Base-by-base conservation (phyloP, 1,140 invertebrate species). In the Penaeus indicus region DNA sequence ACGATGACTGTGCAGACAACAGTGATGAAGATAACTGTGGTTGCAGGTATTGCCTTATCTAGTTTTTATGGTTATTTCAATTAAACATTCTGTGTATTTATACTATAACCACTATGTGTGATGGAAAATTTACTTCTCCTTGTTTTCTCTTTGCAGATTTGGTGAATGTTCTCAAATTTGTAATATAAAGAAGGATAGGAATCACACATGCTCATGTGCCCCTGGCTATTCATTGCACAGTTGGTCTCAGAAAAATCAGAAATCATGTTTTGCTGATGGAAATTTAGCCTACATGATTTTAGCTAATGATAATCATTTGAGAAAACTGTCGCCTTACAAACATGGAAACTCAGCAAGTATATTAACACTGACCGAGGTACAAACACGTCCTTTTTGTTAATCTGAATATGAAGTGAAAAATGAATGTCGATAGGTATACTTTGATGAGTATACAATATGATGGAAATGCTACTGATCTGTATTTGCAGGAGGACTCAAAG, bases 81-180 rank as follows among this genome's bases (percentile, higher is more conserved):
- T 27, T 85, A 78, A 89, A 75, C 77, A 90, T 86, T 90, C 64
- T 19, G 89, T 87, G 83, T 91, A 1, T 10, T 79, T 79, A n/a
- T n/a, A n/a, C 10, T 47, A 47, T 10, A 3, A 47, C 3, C 42
- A 47, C 42, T 5, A 47, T 5, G 4, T 47, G 10, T 10, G 42
- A 47, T 47, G 4, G 42, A 10, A 54, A 19, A 7, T 42, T 32
- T n/a, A 42, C n/a, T 25, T 87, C 75, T 75, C 47, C 19, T 72
- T 91, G n/a, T 89, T 88, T 79, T 92, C 91, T 27, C 91, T 93
- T 22, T 96, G 95, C 92, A 93, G 93, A 86, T 96, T 96, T 93
- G 95, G 95, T 32, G 93, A 94, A 61, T 97, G 96, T 92, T 95
- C 96, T 60, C 96, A 97, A 91, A 93, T 95, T 18, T 97, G 96